Evolutionary conservation across 2,113 vertebrate genomes (phyloP).

Genomic region (Chiloscyllium plagiosum): DNA sequence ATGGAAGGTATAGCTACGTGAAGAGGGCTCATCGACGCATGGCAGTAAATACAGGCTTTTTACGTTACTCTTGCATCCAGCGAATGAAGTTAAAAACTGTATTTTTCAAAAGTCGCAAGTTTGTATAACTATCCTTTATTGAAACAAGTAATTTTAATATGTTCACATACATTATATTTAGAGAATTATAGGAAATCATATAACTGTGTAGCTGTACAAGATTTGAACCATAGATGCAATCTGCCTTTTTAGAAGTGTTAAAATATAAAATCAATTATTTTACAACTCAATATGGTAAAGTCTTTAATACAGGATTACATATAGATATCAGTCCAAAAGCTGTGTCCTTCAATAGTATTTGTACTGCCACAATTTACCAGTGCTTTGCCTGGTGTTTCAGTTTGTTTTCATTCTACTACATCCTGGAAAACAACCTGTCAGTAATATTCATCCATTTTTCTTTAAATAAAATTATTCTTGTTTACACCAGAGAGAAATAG

Average conservation of each 20-base stretch:
- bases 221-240: constrained; percentile 43
- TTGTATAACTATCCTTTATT: constrained; percentile 27
- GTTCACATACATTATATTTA: constrained; percentile 45
- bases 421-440: constrained; percentile 9
- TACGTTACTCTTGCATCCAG: no score
- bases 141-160: constrained; percentile 23
- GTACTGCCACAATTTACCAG: constrained; percentile 21
- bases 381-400: background rate
- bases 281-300: constrained; percentile 25
- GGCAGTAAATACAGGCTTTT: no score
- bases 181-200: constrained; percentile 44
- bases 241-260: constrained; percentile 24
- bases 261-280: constrained; percentile 34
- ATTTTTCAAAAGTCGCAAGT: background rate
- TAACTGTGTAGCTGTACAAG: constrained; percentile 47
- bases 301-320: constrained; percentile 24
- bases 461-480: background rate
- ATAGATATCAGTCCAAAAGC: constrained; percentile 4
- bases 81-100: no score
- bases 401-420: background rate
- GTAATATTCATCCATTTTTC: background rate
- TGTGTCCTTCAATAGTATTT: constrained; percentile 12
- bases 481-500: background rate
- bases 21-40: no score
- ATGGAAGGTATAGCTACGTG: no score